Percentiles rank a stretch among this genome's conserved stretches.
Conservation (phyloP, 2,888 invertebrate species). For the Aphidoletes aphidimyza region DNA sequence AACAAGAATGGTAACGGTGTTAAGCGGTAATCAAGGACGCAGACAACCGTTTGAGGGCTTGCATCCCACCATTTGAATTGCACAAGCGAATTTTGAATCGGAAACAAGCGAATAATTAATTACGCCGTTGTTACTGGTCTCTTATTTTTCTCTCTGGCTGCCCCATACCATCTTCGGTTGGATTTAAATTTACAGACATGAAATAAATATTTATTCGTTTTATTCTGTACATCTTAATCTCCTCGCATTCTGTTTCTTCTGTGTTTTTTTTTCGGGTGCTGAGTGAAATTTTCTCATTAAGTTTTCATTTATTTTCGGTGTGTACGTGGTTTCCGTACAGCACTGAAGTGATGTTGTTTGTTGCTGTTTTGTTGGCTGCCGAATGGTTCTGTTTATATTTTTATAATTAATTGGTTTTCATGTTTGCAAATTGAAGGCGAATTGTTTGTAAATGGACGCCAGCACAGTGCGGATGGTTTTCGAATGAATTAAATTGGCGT, state of each 20-base stretch:
- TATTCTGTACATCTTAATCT: conserved; percentile 33
- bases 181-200: conserved; percentile 38
- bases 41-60: not conserved
- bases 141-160: no score
- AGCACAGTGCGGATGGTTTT: no score
- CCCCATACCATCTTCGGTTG: no score
- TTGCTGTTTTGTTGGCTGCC: not conserved
- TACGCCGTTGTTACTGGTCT: not conserved
- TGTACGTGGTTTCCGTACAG: conserved; percentile 37
- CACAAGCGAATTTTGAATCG: not conserved
- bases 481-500: no score
- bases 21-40: not conserved
- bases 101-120: conserved; percentile 47
- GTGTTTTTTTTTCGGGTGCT: not conserved
- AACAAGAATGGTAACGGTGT: not conserved
- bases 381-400: not conserved
- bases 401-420: conserved; percentile 21
- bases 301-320: conserved; percentile 36
- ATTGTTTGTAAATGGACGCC: not conserved
- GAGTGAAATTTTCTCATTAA: conserved; percentile 4
- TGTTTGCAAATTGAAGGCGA: conserved; percentile 36
- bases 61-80: not conserved
- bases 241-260: not conserved
- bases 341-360: not conserved
- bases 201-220: conserved; percentile 47